Evolutionary conservation across 2,888 invertebrate species (phyloP), one percentile per base, ranked within the genome.

Genomic region (Xanthorhoe spadicearia): DNA sequence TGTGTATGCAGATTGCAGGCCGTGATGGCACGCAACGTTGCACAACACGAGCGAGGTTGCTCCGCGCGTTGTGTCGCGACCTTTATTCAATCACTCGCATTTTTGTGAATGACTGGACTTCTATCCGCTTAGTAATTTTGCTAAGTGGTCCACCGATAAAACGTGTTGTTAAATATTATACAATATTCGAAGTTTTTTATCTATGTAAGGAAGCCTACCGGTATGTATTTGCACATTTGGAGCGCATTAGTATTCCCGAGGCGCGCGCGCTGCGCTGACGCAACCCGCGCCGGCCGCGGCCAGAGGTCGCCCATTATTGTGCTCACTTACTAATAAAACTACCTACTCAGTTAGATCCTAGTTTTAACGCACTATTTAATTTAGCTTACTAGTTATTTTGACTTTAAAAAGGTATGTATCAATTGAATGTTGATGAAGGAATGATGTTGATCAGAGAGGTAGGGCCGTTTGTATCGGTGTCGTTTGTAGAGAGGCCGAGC

Each of bases 1-100:
- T 46, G 28, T 53, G 28, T 53, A 46, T 53, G 52, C 52, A 46
- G 52, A 28, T 13, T 17, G 43, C 17, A n/a, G n/a, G n/a, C n/a
- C n/a, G n/a, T n/a, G n/a, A n/a, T n/a, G n/a, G n/a, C 28, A n/a
- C 46, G 23, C 9, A 13, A 35, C 17, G 52, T 60, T 46, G 46
- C 28, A 52, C 9, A 43, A 43, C 52, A 53, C 52, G 52, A 19
- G 35, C 52, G 60, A 52, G 60, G 60, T 43, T 23, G 43, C 46
- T 13, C 50, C n/a, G n/a, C 50, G 52, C 52, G 43, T 15, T 52
- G 52, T 43, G 60, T 8, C 52, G 60, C 52, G 43, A 60, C 60
- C 52, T 60, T 53, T 60, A 46, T 17, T 17, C 4, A 9, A 53
- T 46, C 38, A 46, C 28, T 10, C 2, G 15, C 46, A 46, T 15